These are phyloP conservation scores for Xenentodon cancila DNA, from an alignment of 2,797 vertebrate genomes.

Conservation along the genomic window DNA sequence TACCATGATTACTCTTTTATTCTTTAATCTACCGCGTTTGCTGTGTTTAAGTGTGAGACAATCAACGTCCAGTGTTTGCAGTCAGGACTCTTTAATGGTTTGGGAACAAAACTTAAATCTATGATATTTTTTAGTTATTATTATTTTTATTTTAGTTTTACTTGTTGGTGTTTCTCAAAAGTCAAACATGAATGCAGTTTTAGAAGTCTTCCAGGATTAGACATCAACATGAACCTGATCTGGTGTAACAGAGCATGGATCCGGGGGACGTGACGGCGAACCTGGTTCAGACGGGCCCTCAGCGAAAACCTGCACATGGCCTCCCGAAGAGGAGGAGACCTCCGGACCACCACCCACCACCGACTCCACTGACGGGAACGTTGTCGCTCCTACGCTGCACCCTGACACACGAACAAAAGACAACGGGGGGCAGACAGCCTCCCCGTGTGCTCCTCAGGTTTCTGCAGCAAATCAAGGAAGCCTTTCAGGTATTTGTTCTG, in stretches of 20 bases:
- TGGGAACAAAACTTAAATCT: no score
- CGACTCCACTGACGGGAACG: conserved; percentile 15
- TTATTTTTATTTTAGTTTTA: no score
- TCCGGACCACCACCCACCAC: conserved; percentile 7
- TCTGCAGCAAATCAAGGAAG: conserved; percentile 71
- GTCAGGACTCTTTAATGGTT: no score
- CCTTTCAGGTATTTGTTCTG: conserved; percentile 69
- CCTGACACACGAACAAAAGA: conserved; percentile 23
- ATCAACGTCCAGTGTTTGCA: no score
- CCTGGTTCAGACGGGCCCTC: conserved; percentile 28
- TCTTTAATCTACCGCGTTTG: no score
- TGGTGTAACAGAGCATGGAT: conserved; percentile 28
- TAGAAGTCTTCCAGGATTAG: no score
- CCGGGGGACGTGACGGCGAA: not conserved
- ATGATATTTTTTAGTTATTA: no score
- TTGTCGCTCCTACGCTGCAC: conserved; percentile 18
- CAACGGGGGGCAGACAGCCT: conserved; percentile 22
- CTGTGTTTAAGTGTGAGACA: no score
- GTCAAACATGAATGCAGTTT: no score
- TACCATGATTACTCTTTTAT: no score
- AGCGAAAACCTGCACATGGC: conserved; percentile 37
- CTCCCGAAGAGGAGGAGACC: conserved; percentile 28
- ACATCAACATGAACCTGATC: not conserved
- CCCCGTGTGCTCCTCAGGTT: conserved; percentile 81
- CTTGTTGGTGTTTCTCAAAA: no score